Conservation (phyloP, 2,113 vertebrate species). For the Cacatua alba region DNA sequence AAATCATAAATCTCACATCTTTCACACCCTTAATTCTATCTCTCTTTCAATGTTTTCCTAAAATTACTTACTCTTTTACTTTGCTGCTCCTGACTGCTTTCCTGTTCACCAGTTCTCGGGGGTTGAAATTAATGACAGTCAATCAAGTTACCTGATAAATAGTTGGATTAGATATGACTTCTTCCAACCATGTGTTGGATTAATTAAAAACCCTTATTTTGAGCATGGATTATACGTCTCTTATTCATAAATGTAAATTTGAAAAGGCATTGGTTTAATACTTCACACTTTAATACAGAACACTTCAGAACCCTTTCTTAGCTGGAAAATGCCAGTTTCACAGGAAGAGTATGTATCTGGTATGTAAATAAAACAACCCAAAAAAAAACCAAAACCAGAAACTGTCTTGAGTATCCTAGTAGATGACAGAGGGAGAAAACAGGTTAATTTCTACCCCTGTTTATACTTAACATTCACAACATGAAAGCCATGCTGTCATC, state of each 20-base stretch:
- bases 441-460: slow-evolving; percentile 84
- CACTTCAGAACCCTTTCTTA: slow-evolving; percentile 35
- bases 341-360: background rate
- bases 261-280: slow-evolving; percentile 26
- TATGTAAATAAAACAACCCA: slow-evolving; percentile 5
- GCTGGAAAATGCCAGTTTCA: slow-evolving; percentile 47
- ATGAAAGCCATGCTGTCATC: slow-evolving; percentile 64
- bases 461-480: slow-evolving; percentile 64
- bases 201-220: slow-evolving; percentile 29
- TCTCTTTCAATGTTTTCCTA: slow-evolving; percentile 82
- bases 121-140: slow-evolving; percentile 78
- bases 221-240: background rate
- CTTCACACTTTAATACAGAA: slow-evolving; percentile 1
- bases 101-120: slow-evolving; percentile 74
- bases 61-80: slow-evolving; percentile 84
- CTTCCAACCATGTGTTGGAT: slow-evolving; percentile 25
- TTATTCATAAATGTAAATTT: slow-evolving; percentile 32
- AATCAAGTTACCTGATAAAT: slow-evolving; percentile 32
- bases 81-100: slow-evolving; percentile 80
- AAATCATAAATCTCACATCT: slow-evolving; percentile 76
- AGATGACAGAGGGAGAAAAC: slow-evolving; percentile 59
- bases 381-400: background rate
- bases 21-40: slow-evolving; percentile 74
- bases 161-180: slow-evolving; percentile 31
- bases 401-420: slow-evolving; percentile 6